Conservation (phyloP, 1,140 invertebrate genomes). For the Stegodyphus dumicola region DNA sequence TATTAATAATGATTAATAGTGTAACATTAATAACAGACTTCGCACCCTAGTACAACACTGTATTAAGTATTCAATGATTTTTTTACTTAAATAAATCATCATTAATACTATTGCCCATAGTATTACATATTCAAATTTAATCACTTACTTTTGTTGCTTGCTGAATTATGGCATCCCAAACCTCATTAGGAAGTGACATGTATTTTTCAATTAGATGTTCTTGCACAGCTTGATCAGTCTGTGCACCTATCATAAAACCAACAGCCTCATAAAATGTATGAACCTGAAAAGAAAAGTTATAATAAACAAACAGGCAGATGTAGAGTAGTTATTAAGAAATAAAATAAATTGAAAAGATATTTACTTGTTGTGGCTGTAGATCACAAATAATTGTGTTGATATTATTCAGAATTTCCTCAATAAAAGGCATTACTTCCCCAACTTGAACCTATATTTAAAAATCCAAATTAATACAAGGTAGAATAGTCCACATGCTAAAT, state of each 20-base stretch:
- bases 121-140: no score
- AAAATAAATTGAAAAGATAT: slow-evolving; percentile 13
- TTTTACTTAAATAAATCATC: no score
- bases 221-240: slow-evolving; percentile 88
- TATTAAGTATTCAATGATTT: no score
- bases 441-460: slow-evolving; percentile 81
- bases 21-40: no score
- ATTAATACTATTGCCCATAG: no score
- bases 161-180: slow-evolving; percentile 99
- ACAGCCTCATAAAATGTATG: slow-evolving; percentile 99
- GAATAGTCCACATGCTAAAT: background rate
- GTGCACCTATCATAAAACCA: slow-evolving; percentile 98
- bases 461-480: background rate
- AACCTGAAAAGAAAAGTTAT: slow-evolving; percentile 74
- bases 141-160: slow-evolving; percentile 84
- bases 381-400: slow-evolving; percentile 99
- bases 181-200: slow-evolving; percentile 97
- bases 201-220: slow-evolving; percentile 96
- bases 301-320: background rate
- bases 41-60: no score
- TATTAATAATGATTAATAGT: no score
- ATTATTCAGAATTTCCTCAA: slow-evolving; percentile 97
- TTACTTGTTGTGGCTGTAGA: slow-evolving; percentile 93
- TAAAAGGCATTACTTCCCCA: slow-evolving; percentile 96
- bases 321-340: background rate